Base-by-base conservation (phyloP, 1,140 invertebrate genomes). In the Lutraria rhynchaena region DNA sequence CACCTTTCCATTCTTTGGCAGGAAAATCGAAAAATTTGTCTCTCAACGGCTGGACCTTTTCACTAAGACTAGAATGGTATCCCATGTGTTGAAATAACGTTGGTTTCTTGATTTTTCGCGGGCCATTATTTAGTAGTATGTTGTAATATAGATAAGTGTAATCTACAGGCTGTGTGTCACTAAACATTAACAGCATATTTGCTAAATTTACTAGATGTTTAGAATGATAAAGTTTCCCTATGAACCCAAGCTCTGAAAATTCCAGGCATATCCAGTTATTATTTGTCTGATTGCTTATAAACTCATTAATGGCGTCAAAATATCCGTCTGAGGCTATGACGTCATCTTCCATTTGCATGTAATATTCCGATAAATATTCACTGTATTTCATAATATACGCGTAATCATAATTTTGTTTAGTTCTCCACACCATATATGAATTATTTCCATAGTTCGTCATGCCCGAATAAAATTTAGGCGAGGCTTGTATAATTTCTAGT, bases 1-100 rank as follows among this genome's bases (percentile, higher is more conserved):
- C 85, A 0, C 86, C 88, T 24, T 87, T 83, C 24, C 67, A 85
- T 35, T 67, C 33, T 57, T 89, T 89, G 3, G 46, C 44, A 17
- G 78, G 81, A 35, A 84, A 55, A 35, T 87, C 84, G 71, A 88
- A 87, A 81, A 63, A 86, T 13, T 80, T 81, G 53, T 89, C 97
- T 94, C 98, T 98, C 0, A 99, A 93, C 91, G 97, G 98, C 90
- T 99, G 98, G 58, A 99, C 96, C 94, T 99, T 99, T 80, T 98
- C 98, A 91, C 96, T 97, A 0, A 90, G 83, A 24, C 89, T 90
- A 7, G 92, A 92, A 49, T 90, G 87, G 13, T 89, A 77, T 11
- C 92, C 92, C 41, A 88, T 81, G 70, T 92, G 92, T 81, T 92
- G 92, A 77, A 92, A 92, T 4, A 92, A 83, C 0, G 90, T 90